Conservation (phyloP, 2,888 invertebrate species). For the Exocentrus adspersus region DNA sequence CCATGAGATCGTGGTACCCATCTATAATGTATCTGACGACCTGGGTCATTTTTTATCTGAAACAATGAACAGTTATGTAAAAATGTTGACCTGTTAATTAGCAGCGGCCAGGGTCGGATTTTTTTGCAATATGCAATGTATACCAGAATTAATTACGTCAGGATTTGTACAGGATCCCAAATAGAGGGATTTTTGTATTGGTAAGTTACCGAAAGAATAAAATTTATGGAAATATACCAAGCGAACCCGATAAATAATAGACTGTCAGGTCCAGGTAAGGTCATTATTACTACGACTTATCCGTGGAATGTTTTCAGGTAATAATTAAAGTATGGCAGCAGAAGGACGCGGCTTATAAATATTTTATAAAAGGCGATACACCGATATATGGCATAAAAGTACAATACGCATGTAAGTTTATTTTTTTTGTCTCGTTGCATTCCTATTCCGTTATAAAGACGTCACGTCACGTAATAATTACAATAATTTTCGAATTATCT, state of each 20-base stretch:
- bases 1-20: constrained; percentile 81
- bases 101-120: too few species aligned
- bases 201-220: too few species aligned
- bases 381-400: constrained; percentile 1
- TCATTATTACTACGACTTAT: not conserved
- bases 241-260: too few species aligned
- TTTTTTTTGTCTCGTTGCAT: not conserved
- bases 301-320: not conserved
- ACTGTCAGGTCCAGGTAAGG: not conserved
- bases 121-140: too few species aligned
- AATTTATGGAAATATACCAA: too few species aligned
- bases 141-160: too few species aligned
- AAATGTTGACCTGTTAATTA: too few species aligned
- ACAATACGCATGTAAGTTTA: not conserved
- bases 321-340: not conserved
- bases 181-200: too few species aligned
- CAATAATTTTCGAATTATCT: not conserved
- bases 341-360: constrained; percentile 13
- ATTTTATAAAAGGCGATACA: constrained; percentile 6
- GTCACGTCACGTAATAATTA: not conserved
- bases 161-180: too few species aligned
- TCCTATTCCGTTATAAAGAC: too few species aligned
- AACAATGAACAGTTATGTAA: constrained; percentile 37
- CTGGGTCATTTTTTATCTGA: constrained; percentile 67
- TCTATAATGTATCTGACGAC: constrained; percentile 68